Percentiles rank a stretch among this genome's conserved stretches.
These are phyloP conservation scores for Liolophura sinensis DNA, from an alignment of 1,140 invertebrate genomes.

Conservation along the genomic window DNA sequence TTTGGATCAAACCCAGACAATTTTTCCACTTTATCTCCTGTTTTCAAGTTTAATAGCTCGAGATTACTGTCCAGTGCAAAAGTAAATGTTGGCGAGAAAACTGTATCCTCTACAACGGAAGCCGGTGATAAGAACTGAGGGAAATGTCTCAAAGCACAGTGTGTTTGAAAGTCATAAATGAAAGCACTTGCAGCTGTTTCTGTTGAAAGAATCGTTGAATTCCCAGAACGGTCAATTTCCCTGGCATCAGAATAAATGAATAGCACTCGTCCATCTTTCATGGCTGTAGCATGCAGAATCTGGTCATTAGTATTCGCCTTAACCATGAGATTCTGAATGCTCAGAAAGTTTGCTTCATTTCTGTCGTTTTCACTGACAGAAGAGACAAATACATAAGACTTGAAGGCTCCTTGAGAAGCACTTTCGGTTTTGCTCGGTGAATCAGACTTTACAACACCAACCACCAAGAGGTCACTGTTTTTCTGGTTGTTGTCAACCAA, in stretches of 20 bases:
- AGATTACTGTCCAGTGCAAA: slow-evolving; percentile 31
- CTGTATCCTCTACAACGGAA: slow-evolving; percentile 18
- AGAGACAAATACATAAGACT: slow-evolving; percentile 3
- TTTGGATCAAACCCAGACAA: not conserved
- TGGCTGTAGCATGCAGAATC: slow-evolving; percentile 29
- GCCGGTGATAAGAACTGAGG: slow-evolving; percentile 21
- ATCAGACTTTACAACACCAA: slow-evolving; percentile 20
- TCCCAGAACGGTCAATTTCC: slow-evolving; percentile 25
- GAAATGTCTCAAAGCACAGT: slow-evolving; percentile 31
- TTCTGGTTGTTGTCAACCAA: too few species aligned
- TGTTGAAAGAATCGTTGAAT: slow-evolving; percentile 25
- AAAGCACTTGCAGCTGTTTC: slow-evolving; percentile 35
- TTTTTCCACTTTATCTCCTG: slow-evolving; percentile 8
- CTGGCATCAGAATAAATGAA: slow-evolving; percentile 37
- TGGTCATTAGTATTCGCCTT: slow-evolving; percentile 25
- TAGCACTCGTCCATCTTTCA: slow-evolving; percentile 24
- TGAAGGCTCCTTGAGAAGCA: not conserved
- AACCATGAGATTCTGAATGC: slow-evolving; percentile 27
- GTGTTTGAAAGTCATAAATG: slow-evolving; percentile 33
- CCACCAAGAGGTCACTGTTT: slow-evolving; percentile 17
- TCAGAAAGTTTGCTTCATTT: slow-evolving; percentile 14
- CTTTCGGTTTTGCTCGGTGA: slow-evolving; percentile 7
- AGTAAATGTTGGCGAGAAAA: slow-evolving; percentile 23
- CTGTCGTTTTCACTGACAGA: not conserved
- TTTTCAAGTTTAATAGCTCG: slow-evolving; percentile 24